A percentile compares a stretch with the other conserved stretches of the same genome.
These are phyloP conservation scores for Cantharis rufa DNA, from an alignment of 2,888 invertebrate species.

Conservation along the genomic window DNA sequence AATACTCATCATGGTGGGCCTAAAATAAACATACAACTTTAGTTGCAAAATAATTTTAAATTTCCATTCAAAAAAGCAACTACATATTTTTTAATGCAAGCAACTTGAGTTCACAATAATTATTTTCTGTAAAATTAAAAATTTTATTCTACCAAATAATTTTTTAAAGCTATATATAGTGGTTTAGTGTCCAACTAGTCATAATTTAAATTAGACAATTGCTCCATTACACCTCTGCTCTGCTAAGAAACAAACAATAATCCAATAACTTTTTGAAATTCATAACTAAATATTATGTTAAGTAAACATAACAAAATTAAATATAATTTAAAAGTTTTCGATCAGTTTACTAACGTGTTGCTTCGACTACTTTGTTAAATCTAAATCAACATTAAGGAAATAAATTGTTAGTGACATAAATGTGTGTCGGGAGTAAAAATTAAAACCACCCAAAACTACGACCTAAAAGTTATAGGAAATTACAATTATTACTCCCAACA, in stretches of 20 bases:
- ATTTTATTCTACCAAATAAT: not conserved
- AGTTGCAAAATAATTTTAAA: not conserved
- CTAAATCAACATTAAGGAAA: not conserved
- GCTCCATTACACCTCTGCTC: not conserved
- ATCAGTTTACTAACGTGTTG: not conserved
- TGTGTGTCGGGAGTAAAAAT: not conserved
- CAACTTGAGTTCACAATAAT: not conserved
- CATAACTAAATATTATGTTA: not conserved
- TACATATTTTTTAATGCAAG: not conserved
- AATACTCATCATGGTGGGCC: slow-evolving; percentile 81
- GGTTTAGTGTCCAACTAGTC: not conserved
- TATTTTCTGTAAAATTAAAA: not conserved
- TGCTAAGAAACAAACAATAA: not conserved
- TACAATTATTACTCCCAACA: not conserved
- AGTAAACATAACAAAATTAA: no score
- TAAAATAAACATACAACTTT: slow-evolving; percentile 57
- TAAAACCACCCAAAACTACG: not conserved
- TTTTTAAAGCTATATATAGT: not conserved
- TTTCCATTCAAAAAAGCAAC: not conserved
- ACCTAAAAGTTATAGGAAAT: not conserved
- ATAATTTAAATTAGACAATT: not conserved
- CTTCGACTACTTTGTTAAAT: not conserved
- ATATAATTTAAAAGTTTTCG: no score
- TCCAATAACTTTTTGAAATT: not conserved
- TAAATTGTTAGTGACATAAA: not conserved